Evolutionary conservation across 2,888 invertebrate genomes (phyloP).

Genomic region (Disparrhopalites patrizii): DNA sequence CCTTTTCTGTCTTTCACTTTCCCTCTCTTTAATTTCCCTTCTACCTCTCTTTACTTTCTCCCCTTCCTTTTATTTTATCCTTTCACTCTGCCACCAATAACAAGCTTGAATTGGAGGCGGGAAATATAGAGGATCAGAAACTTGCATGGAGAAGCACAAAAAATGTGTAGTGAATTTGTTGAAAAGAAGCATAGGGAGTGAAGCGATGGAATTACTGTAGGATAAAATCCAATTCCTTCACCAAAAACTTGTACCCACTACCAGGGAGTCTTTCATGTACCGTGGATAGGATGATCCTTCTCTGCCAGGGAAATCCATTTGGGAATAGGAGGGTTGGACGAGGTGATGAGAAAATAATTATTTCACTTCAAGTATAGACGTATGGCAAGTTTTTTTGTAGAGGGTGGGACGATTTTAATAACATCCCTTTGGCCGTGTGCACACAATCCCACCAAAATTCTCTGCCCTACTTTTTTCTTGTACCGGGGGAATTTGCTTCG

Average conservation of each 20-base stretch:
- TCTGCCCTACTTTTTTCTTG: neutral
- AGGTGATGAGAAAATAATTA: slow-evolving; percentile 26
- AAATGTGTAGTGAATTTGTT: neutral
- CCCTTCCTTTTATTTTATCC: no score
- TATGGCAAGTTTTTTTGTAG: slow-evolving; percentile 17
- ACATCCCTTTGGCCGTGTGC: neutral
- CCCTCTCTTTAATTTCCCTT: no score
- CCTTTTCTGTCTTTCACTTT: no score
- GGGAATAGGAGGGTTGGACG: slow-evolving; percentile 19
- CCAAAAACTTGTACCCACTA: slow-evolving; percentile 9
- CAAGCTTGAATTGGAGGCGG: no score
- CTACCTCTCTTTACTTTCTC: no score
- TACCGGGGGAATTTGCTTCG: no score
- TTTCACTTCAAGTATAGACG: slow-evolving; percentile 23
- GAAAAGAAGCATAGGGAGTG: no score
- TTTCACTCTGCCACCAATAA: no score
- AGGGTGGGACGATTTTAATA: slow-evolving; percentile 19
- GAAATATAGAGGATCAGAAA: no score
- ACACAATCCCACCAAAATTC: neutral
- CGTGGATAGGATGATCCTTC: slow-evolving; percentile 20
- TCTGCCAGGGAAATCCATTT: slow-evolving; percentile 23
- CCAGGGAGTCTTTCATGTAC: slow-evolving; percentile 4
- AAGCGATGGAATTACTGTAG: neutral
- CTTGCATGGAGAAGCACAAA: no score
- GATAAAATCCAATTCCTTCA: slow-evolving; percentile 12